Evolutionary conservation across 1,140 invertebrate genomes (phyloP), one percentile per base, ranked within the genome.

Genomic region (Lysiphlebus fabarum): DNA sequence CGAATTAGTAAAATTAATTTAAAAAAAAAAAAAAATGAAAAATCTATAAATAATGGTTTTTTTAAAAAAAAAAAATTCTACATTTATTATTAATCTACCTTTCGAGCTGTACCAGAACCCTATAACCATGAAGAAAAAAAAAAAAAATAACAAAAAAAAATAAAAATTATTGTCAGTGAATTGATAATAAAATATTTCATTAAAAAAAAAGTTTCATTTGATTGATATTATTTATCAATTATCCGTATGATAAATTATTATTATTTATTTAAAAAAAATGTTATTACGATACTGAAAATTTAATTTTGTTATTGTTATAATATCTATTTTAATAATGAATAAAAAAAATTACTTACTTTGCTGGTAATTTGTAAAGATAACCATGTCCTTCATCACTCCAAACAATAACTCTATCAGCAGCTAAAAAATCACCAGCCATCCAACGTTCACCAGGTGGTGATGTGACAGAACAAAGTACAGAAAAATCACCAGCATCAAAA

Each of bases 331-430:
- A 3, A 43, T 36, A 59, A 40, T 51, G 10, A 36, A 9, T 4
- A 54, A 53, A 62, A 36, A 41, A 26, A 5, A 62, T 33, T 61
- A 82, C 89, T 86, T 87, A 95, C 93, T 98, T 98, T 59, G 92
- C 90, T 6, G 96, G 95, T 65, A 98, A 79, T 78, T 92, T 94
- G 76, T 95, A 98, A 57, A 98, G 81, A 77, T 96, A 98, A 45
- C 91, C 93, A 76, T 93, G 94, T 58, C 95, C 95, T 69, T 93
- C 90, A 62, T 94, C 93, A 50, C 90, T 95, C 92, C 94, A 98
- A 0, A 96, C 85, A 53, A 98, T 85, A 0, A 98, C 91, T 42
- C 90, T 82, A 72, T 97, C 96, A 4, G 91, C 88, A 4, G 91
- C 85, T 10, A 98, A 79, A 72, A 98, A 98, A 74, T 97, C 92